Evolutionary conservation across 2,113 vertebrate genomes (phyloP).

Genomic region (Lutjanus erythropterus): DNA sequence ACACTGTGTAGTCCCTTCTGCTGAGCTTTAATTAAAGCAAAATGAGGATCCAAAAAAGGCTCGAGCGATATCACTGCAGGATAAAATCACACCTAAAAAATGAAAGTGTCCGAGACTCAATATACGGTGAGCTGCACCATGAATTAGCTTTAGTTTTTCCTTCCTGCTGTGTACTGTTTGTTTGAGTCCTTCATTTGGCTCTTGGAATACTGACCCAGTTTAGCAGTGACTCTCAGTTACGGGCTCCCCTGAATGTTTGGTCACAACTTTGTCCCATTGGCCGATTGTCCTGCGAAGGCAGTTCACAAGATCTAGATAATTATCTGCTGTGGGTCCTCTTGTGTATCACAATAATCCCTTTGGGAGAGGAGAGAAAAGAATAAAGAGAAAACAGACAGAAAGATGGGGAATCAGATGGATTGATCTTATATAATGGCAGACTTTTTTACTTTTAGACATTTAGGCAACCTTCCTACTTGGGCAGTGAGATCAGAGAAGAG

Average conservation of each 20-base stretch:
- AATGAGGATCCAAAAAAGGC: slow-evolving; percentile 36
- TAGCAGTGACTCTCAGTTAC: slow-evolving; percentile 29
- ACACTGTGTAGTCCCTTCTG: slow-evolving; percentile 19
- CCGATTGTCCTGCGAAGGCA: background rate
- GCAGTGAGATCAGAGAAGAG: slow-evolving; percentile 55
- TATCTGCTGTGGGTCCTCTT: background rate
- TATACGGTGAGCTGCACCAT: background rate
- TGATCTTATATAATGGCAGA: slow-evolving; percentile 11
- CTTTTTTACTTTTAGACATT: slow-evolving; percentile 26
- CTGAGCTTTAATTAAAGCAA: slow-evolving; percentile 57
- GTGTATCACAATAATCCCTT: slow-evolving; percentile 21
- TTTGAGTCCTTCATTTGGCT: slow-evolving; percentile 24
- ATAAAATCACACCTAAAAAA: slow-evolving; percentile 19
- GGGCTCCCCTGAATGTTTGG: background rate
- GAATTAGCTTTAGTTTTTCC: background rate
- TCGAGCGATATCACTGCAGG: background rate
- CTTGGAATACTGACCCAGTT: slow-evolving; percentile 60
- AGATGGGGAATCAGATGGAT: background rate
- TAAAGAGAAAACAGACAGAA: background rate
- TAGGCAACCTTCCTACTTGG: slow-evolving; percentile 27
- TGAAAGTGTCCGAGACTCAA: background rate
- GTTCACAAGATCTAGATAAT: background rate
- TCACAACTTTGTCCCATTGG: slow-evolving; percentile 37
- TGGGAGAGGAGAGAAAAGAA: background rate
- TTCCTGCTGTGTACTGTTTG: background rate